phyloP scores from a whole-genome alignment of 2,888 invertebrate species.

The Hedychridium roseum region DNA sequence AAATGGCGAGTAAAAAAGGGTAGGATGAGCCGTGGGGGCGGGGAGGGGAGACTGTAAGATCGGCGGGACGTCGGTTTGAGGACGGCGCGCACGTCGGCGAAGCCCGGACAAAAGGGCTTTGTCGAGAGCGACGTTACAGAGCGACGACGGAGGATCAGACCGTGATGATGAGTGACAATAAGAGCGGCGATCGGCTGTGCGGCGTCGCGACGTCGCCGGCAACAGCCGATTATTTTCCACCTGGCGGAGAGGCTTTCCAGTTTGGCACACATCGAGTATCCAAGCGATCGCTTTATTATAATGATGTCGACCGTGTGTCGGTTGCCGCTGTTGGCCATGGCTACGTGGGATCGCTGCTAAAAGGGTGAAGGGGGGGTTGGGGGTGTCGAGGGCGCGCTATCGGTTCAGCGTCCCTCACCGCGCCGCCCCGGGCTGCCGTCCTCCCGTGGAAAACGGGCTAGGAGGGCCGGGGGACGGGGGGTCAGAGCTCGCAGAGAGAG shows the following conservation, averaged over 20 bases:
- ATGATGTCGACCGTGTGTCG: conserved; percentile 44
- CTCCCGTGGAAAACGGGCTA: no score
- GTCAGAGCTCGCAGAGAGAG: conserved; percentile 27
- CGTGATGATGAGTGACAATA: conserved; percentile 48
- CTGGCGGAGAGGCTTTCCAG: conserved; percentile 58
- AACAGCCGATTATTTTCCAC: conserved; percentile 54
- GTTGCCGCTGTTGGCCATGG: conserved; percentile 36
- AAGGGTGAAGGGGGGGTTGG: conserved; percentile 12
- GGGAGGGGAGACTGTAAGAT: conserved; percentile 36
- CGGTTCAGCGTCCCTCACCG: conserved; percentile 18
- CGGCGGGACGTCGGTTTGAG: conserved; percentile 34
- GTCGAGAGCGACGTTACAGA: conserved; percentile 43
- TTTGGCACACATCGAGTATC: conserved; percentile 58
- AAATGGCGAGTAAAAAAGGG: conserved; percentile 6
- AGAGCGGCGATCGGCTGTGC: conserved; percentile 47
- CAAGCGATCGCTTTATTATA: conserved; percentile 55
- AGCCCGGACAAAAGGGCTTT: conserved; percentile 45
- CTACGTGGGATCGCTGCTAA: conserved; percentile 45
- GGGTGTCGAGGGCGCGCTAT: conserved; percentile 26
- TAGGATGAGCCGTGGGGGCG: not conserved
- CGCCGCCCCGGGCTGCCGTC: not conserved
- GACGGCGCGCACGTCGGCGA: conserved; percentile 34
- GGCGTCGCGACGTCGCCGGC: no score
- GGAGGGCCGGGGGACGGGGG: no score
- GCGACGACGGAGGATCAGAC: conserved; percentile 48